These are phyloP conservation scores for Torymus aiolomorphi DNA, from an alignment of 2,888 invertebrate species.

Conservation along the genomic window DNA sequence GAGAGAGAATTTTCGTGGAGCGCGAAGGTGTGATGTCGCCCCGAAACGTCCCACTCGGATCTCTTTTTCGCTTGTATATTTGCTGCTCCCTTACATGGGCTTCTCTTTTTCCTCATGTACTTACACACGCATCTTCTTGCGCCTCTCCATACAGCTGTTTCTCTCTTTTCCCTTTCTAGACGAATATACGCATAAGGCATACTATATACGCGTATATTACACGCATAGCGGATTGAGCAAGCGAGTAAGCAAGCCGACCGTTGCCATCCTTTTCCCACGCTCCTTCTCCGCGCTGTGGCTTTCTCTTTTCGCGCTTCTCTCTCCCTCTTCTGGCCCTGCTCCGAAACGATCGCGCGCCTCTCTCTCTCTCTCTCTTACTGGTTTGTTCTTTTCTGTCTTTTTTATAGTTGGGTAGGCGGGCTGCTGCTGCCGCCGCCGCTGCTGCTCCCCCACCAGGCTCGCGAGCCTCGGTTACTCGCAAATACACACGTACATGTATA, in stretches of 20 bases:
- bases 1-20: conserved; percentile 62
- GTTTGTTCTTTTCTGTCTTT: conserved; percentile 34
- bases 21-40: conserved; percentile 70
- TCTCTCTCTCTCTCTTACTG: background rate
- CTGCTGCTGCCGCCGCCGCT: conserved; percentile 22
- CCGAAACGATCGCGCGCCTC: conserved; percentile 52
- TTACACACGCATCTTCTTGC: conserved; percentile 9
- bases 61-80: conserved; percentile 9
- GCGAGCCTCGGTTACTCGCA: background rate
- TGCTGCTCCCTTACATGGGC: conserved; percentile 47
- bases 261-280: conserved; percentile 51
- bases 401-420: conserved; percentile 24
- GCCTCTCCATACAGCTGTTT: conserved; percentile 24
- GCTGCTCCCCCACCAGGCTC: background rate
- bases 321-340: conserved; percentile 52
- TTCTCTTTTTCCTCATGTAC: conserved; percentile 50
- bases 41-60: conserved; percentile 63
- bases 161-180: conserved; percentile 43
- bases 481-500: conserved; percentile 9
- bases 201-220: background rate
- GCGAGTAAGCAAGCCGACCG: background rate
- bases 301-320: conserved; percentile 53
- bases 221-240: background rate
- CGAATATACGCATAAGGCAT: background rate
- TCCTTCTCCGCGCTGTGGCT: conserved; percentile 43